Evolutionary conservation across 2,113 vertebrate species (phyloP), one percentile per base, ranked within the genome.

Genomic region (Hemicordylus capensis): DNA sequence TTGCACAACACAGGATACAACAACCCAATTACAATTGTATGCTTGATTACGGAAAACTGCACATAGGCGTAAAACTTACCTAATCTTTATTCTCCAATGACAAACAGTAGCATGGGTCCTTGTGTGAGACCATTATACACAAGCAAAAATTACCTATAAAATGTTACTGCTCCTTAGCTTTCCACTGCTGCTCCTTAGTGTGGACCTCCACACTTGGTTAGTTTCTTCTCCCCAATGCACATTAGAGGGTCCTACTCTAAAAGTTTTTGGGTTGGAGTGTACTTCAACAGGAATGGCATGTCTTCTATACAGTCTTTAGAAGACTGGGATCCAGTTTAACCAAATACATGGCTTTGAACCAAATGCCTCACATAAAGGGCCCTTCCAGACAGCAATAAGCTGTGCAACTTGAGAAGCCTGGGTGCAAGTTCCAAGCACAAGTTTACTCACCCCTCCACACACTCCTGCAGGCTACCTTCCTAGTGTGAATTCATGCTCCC

Each of bases 91-190:
- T 90, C 76, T 84, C 84, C 37, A 24, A 22, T 67, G 87, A 87
- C 76, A 89, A 74, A 39, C 81, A 6, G 79, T 44, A 89, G 6
- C 83, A 69, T 80, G 73, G 76, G 90, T 80, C 86, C 85, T 64
- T 88, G 89, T 89, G 90, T 80, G 87, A 87, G 88, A 37, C 76
- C 54, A 66, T 85, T 84, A 93, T 85, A 34, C 85, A 94, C 89
- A 88, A 92, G 80, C 85, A 91, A 81, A 83, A 46, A 83, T 24
- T 78, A 86, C 81, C 77, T 37, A 4, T 61, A 84, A 80, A 31
- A 10, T 94, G 80, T 90, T 90, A 90, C 90, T 84, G 80, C 89
- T 91, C 48, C 48, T 88, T 88, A 79, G 91, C 69, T 75, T 26
- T 54, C 54, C 87, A 87, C 79, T 44, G 61, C 44, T 86, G 70